Evolutionary conservation across 1,140 invertebrate species (phyloP), one percentile per base, ranked within the genome.

Genomic region (Drosophila funebris): DNA sequence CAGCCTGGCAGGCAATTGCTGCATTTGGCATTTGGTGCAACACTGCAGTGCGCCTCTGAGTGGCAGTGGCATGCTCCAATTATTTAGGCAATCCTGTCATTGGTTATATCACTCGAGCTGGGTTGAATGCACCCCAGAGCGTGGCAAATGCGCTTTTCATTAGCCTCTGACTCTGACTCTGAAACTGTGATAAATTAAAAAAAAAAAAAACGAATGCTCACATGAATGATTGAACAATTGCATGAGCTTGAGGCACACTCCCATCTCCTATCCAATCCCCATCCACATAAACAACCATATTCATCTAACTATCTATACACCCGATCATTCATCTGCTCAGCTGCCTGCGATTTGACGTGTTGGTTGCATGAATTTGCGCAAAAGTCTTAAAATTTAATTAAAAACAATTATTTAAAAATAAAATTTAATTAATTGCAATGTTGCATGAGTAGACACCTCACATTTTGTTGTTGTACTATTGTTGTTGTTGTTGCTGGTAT

Each of bases 361-460:
- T 5, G 1, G 61, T 78, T 84, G 82, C 82, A 85, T 87, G 82
- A 81, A 87, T 78, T 75, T 82, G 75, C 78, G 78, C 77, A 74
- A 85, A 77, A 57, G 48, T 75, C 58, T 76, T 75, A 68, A 88
- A 82, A 82, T 87, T 85, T 87, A 85, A 85, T 85, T 85, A 87
- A 85, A 85, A 87, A 87, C 83, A 88, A 87, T 85, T 85, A 82
- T 85, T 87, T 82, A 78, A 88, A 85, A 85, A 85, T 85, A 85
- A 85, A 87, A 87, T 78, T 82, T 85, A 85, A 85, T 85, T 85
- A 85, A 85, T 85, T 82, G 82, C 82, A 85, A 85, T 85, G 78
- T 85, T 85, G 82, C 82, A 85, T 85, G 82, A 85, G 82, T 87
- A 76, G 74, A 82, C 78, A 82, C 61, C 78, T 73, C 62, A 50